These are phyloP conservation scores for Tetrax tetrax DNA, from an alignment of 2,113 vertebrate species.

Conservation along the genomic window DNA sequence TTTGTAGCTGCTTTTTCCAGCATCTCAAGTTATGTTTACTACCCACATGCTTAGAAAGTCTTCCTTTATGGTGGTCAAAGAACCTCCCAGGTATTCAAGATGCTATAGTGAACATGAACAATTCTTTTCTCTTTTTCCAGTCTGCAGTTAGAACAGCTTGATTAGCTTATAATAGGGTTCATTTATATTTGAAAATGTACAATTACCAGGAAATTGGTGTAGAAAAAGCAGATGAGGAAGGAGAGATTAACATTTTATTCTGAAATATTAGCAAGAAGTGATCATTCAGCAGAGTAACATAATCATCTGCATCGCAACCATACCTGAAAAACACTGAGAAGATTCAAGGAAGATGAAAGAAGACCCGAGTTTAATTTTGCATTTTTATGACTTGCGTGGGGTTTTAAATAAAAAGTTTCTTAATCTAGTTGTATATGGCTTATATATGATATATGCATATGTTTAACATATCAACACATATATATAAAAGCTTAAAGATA, in stretches of 20 bases:
- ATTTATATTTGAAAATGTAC: constrained; percentile 29
- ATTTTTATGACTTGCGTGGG: neutral
- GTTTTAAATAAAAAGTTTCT: neutral
- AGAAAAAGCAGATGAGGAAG: neutral
- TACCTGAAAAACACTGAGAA: neutral
- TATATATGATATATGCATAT: too few relatives aligned
- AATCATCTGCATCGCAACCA: neutral
- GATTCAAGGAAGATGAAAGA: neutral
- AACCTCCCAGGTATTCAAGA: neutral
- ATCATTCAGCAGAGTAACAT: neutral
- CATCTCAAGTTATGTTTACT: neutral
- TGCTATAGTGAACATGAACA: fast-evolving
- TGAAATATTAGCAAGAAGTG: neutral
- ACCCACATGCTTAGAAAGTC: neutral
- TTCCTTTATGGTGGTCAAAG: neutral
- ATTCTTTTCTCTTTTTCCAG: neutral
- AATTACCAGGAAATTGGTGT: neutral
- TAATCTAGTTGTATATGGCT: neutral
- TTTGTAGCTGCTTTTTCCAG: neutral
- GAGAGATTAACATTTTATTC: neutral
- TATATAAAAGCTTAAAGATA: neutral
- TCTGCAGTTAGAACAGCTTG: neutral
- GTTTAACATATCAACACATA: too few relatives aligned
- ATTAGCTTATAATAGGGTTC: neutral
- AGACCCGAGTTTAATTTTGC: neutral